Evolutionary conservation across 2,797 vertebrate species (phyloP), one percentile per base, ranked within the genome.

Genomic region (Hemibagrus guttatus): DNA sequence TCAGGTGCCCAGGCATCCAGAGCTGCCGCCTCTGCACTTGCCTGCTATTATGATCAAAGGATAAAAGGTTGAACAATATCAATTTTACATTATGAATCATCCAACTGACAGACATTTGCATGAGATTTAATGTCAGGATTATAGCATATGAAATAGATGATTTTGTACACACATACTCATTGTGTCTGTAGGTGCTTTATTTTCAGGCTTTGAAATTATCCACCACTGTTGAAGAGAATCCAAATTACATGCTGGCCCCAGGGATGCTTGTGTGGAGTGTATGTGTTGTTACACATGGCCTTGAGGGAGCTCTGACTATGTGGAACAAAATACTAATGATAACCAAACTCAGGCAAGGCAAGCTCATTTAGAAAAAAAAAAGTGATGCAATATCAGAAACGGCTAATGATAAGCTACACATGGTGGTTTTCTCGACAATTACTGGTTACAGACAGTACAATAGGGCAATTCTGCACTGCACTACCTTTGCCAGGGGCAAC

Each of bases 241-340:
- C 35, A 84, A 84, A 84, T 84, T 75, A 74, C 69, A 84, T 28
- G n/a, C 54, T 59, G 69, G 69, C 69, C 56, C 39, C 69, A 74
- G 83, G 71, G 83, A 84, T 61, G 26, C 68, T 59, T 84, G 58
- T 84, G 69, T 84, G 69, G 69, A 74, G 54, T 84, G 69, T 84
- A 72, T 72, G 69, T 75, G 83, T 61, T 84, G 39, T 46, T 84
- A 72, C 71, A 61, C 69, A 72, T 31, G 69, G 54, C 68, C 83
- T 75, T 31, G 69, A 59, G 81, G 81, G 61, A 68, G 54, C 69
- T 59, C 9, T 59, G 31, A 74, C 56, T 61, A 71, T 75, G 83
- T 84, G 69, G 63, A 82, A 75, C 69, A 84, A 84, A 71, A 72
- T 84, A 61, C 16, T 84, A 84, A 74, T 74, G 68, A 84, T 75